Base-by-base conservation (phyloP, 2,888 invertebrate species). In the Agrotis exclamationis region DNA sequence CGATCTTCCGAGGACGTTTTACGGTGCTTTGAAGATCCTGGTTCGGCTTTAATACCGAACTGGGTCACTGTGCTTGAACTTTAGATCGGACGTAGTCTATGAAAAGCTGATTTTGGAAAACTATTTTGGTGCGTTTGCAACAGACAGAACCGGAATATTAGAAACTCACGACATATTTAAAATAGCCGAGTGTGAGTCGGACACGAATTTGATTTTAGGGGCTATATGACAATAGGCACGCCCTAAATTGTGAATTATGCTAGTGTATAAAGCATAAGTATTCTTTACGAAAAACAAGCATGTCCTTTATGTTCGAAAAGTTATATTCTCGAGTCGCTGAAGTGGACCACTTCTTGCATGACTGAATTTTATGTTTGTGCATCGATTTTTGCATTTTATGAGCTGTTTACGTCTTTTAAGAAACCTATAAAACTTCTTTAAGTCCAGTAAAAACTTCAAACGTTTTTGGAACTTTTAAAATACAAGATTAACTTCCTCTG, bases 1-100 rank as follows among this genome's bases (percentile, higher is more conserved):
- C 87, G 86, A 78, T 79, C 83, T 87, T 83, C 85, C 67, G 78
- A 84, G 85, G 86, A 87, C 86, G 83, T 85, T 91, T 91, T 88
- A 91, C 86, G 90, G 83, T 86, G 77, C 83, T 89, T 87, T 84
- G 86, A 88, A 86, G 86, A 85, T 86, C 85, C 28, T 73, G 67
- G 79, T 84, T 80, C 82, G 79, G 73, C 76, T 85, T 83, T 79
- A 74, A 78, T 75, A 80, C 71, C 63, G 65, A 54, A 73, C 56
- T 56, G 63, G 74, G 64, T 68, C 70, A 65, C 66, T 74, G 73
- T 39, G 39, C 39, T 39, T 39, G 39, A 39, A 39, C 39, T 39
- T 39, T 39, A 39, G 39, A 39, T 39, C 9, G 39, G 39, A 39
- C 39, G 28, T 39, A 39, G 39, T 39, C 9, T 39, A 39, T 39